phyloP scores from a whole-genome alignment of 1,140 invertebrate genomes.

The Zaprionus davidi region DNA sequence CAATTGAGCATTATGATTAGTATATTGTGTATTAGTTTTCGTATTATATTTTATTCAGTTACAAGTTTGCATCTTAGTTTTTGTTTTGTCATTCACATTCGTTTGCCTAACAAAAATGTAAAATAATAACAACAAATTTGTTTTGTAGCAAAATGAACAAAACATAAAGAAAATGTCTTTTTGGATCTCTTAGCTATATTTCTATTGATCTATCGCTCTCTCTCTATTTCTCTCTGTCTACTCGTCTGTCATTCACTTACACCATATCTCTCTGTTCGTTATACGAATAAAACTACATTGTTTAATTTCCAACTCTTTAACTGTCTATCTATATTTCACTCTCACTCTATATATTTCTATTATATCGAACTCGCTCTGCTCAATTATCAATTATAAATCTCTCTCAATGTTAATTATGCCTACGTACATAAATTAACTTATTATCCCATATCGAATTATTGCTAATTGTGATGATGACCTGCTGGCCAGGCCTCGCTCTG shows the following conservation, averaged over 20 bases:
- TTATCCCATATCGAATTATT: slow-evolving; percentile 41
- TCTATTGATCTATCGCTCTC: slow-evolving; percentile 19
- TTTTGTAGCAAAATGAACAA: slow-evolving; percentile 62
- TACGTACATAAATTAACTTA: slow-evolving; percentile 45
- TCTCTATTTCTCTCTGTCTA: slow-evolving; percentile 9
- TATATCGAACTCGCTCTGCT: slow-evolving; percentile 27
- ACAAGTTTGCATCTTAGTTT: slow-evolving; percentile 58
- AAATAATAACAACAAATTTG: slow-evolving; percentile 49
- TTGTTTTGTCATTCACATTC: slow-evolving; percentile 38
- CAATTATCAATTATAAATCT: slow-evolving; percentile 44
- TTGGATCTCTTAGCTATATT: slow-evolving; percentile 75
- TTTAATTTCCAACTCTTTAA: slow-evolving; percentile 6
- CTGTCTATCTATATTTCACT: slow-evolving; percentile 27
- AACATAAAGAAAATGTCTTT: slow-evolving; percentile 79
- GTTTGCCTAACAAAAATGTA: slow-evolving; percentile 60
- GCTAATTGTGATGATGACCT: slow-evolving; percentile 38
- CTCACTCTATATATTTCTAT: slow-evolving; percentile 28
- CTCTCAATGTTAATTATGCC: slow-evolving; percentile 45
- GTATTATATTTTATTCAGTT: slow-evolving; percentile 10
- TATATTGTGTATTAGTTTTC: slow-evolving; percentile 1
- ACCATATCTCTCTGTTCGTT: background rate
- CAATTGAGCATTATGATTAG: slow-evolving; percentile 46
- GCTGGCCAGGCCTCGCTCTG: slow-evolving; percentile 37
- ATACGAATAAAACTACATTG: slow-evolving; percentile 11
- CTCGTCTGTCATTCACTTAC: slow-evolving; percentile 14